Evolutionary conservation across 2,113 vertebrate species (phyloP).

Genomic region (Prolemur simus): DNA sequence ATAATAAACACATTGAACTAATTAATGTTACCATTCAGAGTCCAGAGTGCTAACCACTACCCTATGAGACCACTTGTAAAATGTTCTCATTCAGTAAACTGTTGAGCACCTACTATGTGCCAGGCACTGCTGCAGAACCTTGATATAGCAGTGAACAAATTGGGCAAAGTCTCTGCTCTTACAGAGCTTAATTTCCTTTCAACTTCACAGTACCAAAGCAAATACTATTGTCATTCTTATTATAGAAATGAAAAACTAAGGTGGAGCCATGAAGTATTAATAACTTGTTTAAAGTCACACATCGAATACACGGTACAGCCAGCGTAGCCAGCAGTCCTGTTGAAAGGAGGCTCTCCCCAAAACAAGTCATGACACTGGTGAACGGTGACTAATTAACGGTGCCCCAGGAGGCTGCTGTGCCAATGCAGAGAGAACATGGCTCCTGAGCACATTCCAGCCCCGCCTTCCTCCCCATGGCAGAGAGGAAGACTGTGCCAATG

Average conservation of each 20-base stretch:
- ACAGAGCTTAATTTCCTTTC: neutral
- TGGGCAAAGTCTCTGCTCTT: neutral
- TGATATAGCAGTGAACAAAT: neutral
- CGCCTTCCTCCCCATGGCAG: too few relatives aligned
- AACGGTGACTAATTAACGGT: neutral
- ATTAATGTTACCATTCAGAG: neutral
- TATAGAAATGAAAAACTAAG: too few relatives aligned
- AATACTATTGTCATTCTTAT: neutral
- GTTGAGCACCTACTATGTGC: neutral
- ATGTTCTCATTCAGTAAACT: neutral
- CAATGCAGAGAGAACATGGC: accelerated
- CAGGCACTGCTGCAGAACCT: neutral
- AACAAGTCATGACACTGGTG: accelerated
- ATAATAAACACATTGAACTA: neutral
- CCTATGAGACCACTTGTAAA: neutral
- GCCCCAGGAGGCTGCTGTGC: neutral
- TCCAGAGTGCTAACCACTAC: too few relatives aligned
- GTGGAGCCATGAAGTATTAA: too few relatives aligned
- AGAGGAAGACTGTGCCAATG: neutral
- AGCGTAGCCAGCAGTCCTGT: accelerated
- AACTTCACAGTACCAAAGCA: neutral
- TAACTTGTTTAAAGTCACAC: neutral
- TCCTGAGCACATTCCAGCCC: neutral
- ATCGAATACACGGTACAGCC: neutral
- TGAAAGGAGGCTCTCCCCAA: accelerated